Evolutionary conservation across 2,888 invertebrate genomes (phyloP).

Genomic region (Thalpophila matura): DNA sequence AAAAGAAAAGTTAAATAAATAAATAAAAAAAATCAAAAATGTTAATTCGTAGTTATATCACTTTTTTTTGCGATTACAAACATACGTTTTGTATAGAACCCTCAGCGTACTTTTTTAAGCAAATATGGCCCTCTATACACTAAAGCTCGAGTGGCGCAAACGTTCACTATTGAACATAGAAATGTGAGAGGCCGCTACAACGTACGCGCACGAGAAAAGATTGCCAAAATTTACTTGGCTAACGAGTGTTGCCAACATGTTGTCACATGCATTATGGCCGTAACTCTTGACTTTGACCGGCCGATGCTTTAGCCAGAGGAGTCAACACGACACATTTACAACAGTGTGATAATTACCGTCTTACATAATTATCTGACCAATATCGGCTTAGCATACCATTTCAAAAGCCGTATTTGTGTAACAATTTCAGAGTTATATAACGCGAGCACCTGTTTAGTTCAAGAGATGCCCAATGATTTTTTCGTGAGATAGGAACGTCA

Average conservation of each 20-base stretch:
- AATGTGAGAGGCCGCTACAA: neutral
- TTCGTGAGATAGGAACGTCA: too few species aligned
- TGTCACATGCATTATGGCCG: slow-evolving; percentile 10
- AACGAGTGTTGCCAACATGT: slow-evolving; percentile 6
- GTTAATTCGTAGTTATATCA: too few species aligned
- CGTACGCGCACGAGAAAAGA: neutral
- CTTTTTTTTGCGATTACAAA: too few species aligned
- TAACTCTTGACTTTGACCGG: slow-evolving; percentile 41
- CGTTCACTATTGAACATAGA: neutral
- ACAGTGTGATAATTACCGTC: slow-evolving; percentile 34
- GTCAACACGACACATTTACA: slow-evolving; percentile 24
- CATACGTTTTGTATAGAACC: too few species aligned
- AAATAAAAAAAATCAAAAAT: too few species aligned
- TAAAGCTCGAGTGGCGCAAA: neutral
- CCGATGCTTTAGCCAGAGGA: neutral
- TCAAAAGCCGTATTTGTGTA: slow-evolving; percentile 46
- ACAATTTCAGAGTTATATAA: slow-evolving; percentile 48
- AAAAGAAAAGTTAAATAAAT: too few species aligned
- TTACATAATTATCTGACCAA: slow-evolving; percentile 46
- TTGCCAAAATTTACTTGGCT: slow-evolving; percentile 5
- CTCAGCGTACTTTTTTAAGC: too few species aligned
- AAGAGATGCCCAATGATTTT: too few species aligned
- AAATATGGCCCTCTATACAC: too few species aligned
- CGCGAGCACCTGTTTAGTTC: neutral
- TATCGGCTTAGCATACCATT: slow-evolving; percentile 40